Evolutionary conservation across 37 sponge, comb jelly and placozoan species (phyloP).

Genomic region (Spongilla lacustris): DNA sequence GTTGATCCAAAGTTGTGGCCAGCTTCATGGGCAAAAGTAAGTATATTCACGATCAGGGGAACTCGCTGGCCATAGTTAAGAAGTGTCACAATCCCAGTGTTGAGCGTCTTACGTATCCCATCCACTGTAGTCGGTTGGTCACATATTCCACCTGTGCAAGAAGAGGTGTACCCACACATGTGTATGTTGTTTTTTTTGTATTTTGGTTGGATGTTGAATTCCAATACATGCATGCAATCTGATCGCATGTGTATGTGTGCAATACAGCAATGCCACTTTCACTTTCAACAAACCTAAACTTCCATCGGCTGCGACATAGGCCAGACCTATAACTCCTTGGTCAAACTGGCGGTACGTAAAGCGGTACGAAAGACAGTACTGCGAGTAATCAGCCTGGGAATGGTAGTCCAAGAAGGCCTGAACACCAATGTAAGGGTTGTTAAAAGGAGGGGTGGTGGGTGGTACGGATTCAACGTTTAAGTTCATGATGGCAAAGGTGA

Average conservation of each 20-base stretch:
- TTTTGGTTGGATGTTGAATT: too few species aligned
- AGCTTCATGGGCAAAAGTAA: conserved; percentile 94
- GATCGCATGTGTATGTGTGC: too few species aligned
- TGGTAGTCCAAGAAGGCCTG: conserved; percentile 73
- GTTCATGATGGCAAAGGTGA: conserved; percentile 48
- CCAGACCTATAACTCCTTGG: conserved; percentile 90
- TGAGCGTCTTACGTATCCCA: conserved; percentile 47
- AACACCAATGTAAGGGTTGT: conserved; percentile 70
- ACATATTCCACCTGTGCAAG: conserved; percentile 67
- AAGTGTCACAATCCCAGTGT: conserved; percentile 91
- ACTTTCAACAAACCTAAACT: neutral
- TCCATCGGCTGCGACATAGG: conserved; percentile 64
- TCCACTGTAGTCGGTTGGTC: neutral
- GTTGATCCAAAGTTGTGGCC: conserved; percentile 97
- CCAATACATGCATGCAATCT: too few species aligned
- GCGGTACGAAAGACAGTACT: conserved; percentile 78
- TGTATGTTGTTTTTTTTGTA: too few species aligned
- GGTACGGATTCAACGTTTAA: conserved; percentile 5
- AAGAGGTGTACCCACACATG: neutral
- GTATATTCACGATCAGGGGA: conserved; percentile 36
- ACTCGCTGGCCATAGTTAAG: conserved; percentile 80
- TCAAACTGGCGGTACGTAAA: conserved; percentile 94
- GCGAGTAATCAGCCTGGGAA: conserved; percentile 48
- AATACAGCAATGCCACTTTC: too few species aligned
- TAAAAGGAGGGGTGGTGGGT: neutral